Conservation (phyloP, 2,113 vertebrate species). For the Ramphastos sulfuratus region DNA sequence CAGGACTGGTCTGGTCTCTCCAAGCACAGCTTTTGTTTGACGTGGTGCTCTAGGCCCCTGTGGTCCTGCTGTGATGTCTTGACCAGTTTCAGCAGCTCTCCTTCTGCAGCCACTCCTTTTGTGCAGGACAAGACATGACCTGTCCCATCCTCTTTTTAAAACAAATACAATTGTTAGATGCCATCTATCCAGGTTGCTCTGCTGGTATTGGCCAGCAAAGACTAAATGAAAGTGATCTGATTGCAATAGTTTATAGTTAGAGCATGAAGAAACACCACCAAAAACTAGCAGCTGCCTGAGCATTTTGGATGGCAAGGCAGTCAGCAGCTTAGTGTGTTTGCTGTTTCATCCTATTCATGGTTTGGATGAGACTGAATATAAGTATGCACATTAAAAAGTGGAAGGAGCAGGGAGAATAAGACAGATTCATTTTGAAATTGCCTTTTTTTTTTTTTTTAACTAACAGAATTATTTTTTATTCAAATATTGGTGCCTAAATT, state of each 20-base stretch:
- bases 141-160: not conserved
- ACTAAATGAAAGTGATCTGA: not conserved
- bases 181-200: not conserved
- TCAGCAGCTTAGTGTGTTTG: not conserved
- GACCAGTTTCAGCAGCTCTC: not conserved
- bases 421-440: not conserved
- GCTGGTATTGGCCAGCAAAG: not conserved
- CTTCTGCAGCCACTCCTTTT: not conserved
- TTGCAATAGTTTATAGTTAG: not conserved
- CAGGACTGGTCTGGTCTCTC: accelerated
- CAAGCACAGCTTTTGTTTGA: not conserved
- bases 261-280: not conserved
- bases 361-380: not conserved
- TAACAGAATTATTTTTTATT: not conserved
- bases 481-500: not conserved
- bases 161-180: no score
- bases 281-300: not conserved
- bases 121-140: not conserved
- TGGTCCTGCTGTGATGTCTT: not conserved
- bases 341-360: not conserved
- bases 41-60: not conserved
- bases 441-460: not conserved
- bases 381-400: not conserved
- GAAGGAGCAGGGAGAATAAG: accelerated
- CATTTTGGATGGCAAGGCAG: not conserved